phyloP scores from a whole-genome alignment of 2,888 invertebrate species.

The Drosophila greeni region DNA sequence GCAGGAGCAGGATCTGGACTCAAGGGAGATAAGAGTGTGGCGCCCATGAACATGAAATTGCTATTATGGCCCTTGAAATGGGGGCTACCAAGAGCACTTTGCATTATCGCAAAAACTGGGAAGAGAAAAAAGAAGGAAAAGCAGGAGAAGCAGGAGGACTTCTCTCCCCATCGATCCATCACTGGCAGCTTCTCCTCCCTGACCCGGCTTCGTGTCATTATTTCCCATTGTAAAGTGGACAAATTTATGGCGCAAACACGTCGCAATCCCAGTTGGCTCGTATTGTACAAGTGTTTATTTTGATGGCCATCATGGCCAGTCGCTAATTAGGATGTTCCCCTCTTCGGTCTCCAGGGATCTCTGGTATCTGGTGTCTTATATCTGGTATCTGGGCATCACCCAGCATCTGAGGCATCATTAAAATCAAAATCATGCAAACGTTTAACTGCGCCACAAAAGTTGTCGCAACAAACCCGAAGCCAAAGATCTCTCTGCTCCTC shows the following conservation, averaged over 20 bases:
- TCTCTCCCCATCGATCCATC: conserved; percentile 18
- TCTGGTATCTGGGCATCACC: conserved; percentile 5
- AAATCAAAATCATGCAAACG: conserved; percentile 72
- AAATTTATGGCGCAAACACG: conserved; percentile 63
- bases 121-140: background rate
- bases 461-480: conserved; percentile 54
- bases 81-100: conserved; percentile 37
- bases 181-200: background rate
- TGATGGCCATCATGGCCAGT: conserved; percentile 67
- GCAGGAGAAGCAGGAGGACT: background rate
- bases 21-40: conserved; percentile 23
- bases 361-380: background rate
- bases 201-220: conserved; percentile 45
- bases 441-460: conserved; percentile 71
- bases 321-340: conserved; percentile 69
- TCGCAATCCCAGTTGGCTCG: conserved; percentile 57
- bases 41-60: conserved; percentile 68
- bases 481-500: background rate
- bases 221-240: conserved; percentile 65
- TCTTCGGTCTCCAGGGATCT: conserved; percentile 3
- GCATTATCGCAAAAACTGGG: conserved; percentile 12
- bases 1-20: background rate
- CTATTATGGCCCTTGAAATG: conserved; percentile 58
- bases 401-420: conserved; percentile 54
- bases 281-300: conserved; percentile 75